Evolutionary conservation across 2,888 invertebrate genomes (phyloP), one percentile per base, ranked within the genome.

Genomic region (Cecidostiba fungosa): DNA sequence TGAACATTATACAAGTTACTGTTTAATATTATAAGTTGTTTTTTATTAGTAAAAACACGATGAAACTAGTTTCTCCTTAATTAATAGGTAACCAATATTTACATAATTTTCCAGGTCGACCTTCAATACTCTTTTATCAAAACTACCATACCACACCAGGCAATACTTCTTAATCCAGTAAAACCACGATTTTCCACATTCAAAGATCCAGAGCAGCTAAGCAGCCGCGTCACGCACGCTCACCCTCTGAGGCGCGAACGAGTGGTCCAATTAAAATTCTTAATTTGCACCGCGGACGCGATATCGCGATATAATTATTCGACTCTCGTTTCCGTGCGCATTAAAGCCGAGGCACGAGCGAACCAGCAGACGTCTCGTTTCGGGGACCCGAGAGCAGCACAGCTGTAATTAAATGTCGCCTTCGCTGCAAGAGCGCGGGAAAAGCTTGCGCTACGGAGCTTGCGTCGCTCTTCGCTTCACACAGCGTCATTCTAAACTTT

Each of bases 261-360:
- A 80, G 77, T 70, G 70, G 62, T 80, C 84, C 76, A 84, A 84
- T 84, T 84, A 80, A 84, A 84, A 84, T 84, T 84, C 76, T 69
- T 76, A 73, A 77, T 80, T 77, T 69, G 26, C 80, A 43, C 82
- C 72, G 72, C 72, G 36, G 36, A 23, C 77, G 77, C 76, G 76
- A 54, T 70, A 69, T 80, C 70, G 47, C 85, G 70, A 85, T 80
- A 70, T 85, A 85, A 76, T 80, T 80, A 77, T 83, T 84, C 54
- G 76, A 23, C 19, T 50, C 79, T 84, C 80, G 66, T 79, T 80
- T 39, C 74, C 32, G 3, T 29, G 77, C 29, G 43, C 62, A 59
- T 62, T 66, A 62, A 62, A 26, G 16, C 36, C 32, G 77, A 43
- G 66, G 66, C 50, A 36, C 69, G 36, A n/a, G 36, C 70, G 69